Evolutionary conservation across 2,888 invertebrate genomes (phyloP), one percentile per base, ranked within the genome.

Genomic region (Halictus quadricinctus): DNA sequence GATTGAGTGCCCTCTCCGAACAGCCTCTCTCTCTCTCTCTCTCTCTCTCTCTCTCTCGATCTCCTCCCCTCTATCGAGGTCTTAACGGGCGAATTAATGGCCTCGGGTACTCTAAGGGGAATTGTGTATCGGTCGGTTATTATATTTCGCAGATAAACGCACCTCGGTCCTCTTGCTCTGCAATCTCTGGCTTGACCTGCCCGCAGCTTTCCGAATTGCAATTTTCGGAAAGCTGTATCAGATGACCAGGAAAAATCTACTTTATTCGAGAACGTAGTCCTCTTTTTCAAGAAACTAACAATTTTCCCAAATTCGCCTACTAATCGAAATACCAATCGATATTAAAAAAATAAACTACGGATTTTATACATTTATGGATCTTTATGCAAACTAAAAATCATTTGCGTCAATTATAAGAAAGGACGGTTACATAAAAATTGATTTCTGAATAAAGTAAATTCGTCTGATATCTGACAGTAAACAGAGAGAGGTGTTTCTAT

Each of bases 1-100:
- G 81, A 84, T 84, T 36, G 77, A 78, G 50, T 43, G 12, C 29
- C 54, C 70, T 15, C 66, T 66, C 36, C 66, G 60, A 25, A 54
- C 21, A 54, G 50, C 50, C 50, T 60, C 60, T 18, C 46, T 15
- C 64, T 15, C 2, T 64, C 15, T 25, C 25, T 12, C 0, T 25
- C 13, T 15, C 15, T n/a, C 21, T 21, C 8, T 21, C 21, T n/a
- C 21, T 50, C 50, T 12, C 46, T 15, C 15, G 15, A 25, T 64
- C 36, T 66, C 15, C 66, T 41, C 21, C 36, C 29, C 66, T 21
- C 36, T 18, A 46, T 48, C 72, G 46, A 29, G 64, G 25, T 69
- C 60, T 79, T 72, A 79, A 64, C 41, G 50, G 43, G 1, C 70
- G 43, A 36, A 60, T 69, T 76, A 76, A 76, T 69, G n/a, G 74